Evolutionary conservation across 2,113 vertebrate species (phyloP), one percentile per base, ranked within the genome.

Genomic region (Phrynosoma blainvillii): DNA sequence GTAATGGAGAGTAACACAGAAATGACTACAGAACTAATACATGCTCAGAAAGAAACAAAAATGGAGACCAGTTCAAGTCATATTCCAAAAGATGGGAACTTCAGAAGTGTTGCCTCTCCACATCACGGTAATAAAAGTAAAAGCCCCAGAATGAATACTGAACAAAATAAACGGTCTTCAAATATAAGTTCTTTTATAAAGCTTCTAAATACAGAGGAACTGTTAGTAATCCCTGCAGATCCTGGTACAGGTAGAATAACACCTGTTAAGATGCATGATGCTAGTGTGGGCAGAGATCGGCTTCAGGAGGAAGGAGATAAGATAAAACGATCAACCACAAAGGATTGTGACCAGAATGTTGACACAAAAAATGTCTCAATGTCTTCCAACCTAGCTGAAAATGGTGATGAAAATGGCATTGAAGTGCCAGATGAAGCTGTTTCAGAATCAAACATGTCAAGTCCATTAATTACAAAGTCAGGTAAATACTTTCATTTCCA

Each of bases 41-140:
- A 81, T 12, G 93, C 89, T 66, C 85, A 93, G 54, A 86, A 95
- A 81, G 93, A 96, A 87, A 65, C 93, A 18, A 30, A 79, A 23
- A 89, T 78, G 6, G 81, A 89, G 32, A 32, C 12, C 32, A 81
- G 71, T 6, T 4, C 52, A 13, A 36, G 5, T n/a, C 66, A 10
- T 54, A 86, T 30, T 0, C 2, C 52, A 12, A 78, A 89, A 88
- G 52, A 86, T 54, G 82, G 10, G 4, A 2, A 0, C 1, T 14
- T 9, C 84, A 87, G 68, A 85, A 82, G 10, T 32, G 59, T 30
- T 32, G 1, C 13, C 1, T 42, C 65, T 68, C 2, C 7, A 9
- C 16, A 52, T 27, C 12, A 47, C 25, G 4, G n/a, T 65, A 59
- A 23, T 80, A 9, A 36, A 30, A 89, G 70, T 59, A 89, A 59